A percentile compares a stretch with the other conserved stretches of the same genome.
Evolutionary conservation across 2,113 vertebrate genomes (phyloP).

Genomic region (Lipophrys pholis): DNA sequence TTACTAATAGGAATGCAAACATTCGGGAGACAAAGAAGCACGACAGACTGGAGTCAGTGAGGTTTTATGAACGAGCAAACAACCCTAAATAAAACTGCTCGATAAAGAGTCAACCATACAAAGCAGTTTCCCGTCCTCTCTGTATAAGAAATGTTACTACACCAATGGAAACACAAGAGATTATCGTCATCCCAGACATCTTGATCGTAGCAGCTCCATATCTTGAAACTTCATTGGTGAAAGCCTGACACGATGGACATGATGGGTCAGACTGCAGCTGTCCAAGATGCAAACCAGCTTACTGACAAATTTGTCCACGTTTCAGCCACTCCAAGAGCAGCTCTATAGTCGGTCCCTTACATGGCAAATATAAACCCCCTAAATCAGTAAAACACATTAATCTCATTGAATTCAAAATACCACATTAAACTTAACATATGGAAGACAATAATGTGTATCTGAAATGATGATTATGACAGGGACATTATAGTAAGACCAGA

Average conservation of each 20-base stretch:
- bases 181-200: slow-evolving; percentile 16
- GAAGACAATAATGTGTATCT: too few relatives aligned
- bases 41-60: background rate
- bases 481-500: too few relatives aligned
- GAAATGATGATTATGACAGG: too few relatives aligned
- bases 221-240: slow-evolving; percentile 3
- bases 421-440: too few relatives aligned
- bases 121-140: slow-evolving; percentile 11
- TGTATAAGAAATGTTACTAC: slow-evolving; percentile 11
- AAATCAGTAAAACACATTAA: background rate
- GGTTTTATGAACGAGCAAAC: background rate
- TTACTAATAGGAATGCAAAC: background rate
- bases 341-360: background rate
- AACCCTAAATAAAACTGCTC: background rate
- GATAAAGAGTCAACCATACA: background rate
- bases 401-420: too few relatives aligned
- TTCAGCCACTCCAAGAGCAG: slow-evolving; percentile 7
- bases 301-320: slow-evolving; percentile 20
- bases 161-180: background rate
- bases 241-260: slow-evolving; percentile 47
- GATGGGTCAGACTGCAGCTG: slow-evolving; percentile 48
- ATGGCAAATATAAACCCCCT: background rate
- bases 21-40: slow-evolving; percentile 8
- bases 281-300: slow-evolving; percentile 6
- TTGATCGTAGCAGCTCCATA: background rate